Evolutionary conservation across 2,888 invertebrate genomes (phyloP).

Genomic region (Chorisops tibialis): DNA sequence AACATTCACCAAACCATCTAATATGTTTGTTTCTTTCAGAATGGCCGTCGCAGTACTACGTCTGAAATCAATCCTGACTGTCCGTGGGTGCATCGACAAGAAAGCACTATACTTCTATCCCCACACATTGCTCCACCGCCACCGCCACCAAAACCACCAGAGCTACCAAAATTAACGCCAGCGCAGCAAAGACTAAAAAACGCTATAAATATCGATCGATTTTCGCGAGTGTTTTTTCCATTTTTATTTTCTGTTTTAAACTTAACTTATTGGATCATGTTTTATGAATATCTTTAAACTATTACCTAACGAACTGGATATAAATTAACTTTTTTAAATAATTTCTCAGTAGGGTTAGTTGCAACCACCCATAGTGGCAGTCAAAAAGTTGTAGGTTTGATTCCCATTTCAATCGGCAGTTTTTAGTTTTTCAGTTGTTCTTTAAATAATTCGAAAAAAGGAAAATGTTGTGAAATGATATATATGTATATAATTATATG

Average conservation of each 20-base stretch:
- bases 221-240: conserved; percentile 69
- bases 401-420: too few species aligned
- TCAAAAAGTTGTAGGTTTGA: too few species aligned
- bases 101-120: conserved; percentile 48
- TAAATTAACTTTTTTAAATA: too few species aligned
- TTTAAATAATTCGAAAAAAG: too few species aligned
- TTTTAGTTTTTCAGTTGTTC: too few species aligned
- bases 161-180: conserved; percentile 53
- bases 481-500: too few species aligned
- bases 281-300: conserved; percentile 68
- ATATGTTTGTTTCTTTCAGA: conserved; percentile 30
- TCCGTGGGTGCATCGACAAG: conserved; percentile 51
- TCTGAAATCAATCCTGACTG: conserved; percentile 43
- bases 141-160: conserved; percentile 44
- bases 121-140: conserved; percentile 46
- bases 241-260: conserved; percentile 66
- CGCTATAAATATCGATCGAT: conserved; percentile 68
- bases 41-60: conserved; percentile 29
- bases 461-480: too few species aligned
- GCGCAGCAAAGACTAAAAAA: conserved; percentile 62
- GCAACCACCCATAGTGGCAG: too few species aligned
- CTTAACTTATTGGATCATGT: conserved; percentile 69
- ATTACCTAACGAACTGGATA: too few species aligned
- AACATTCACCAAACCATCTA: too few species aligned
- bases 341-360: too few species aligned